A percentile compares a stretch with the other conserved stretches of the same genome.
These are phyloP conservation scores for Lytechinus variegatus DNA, from an alignment of 35 echinoderm and acorn worm genomes.

Conservation along the genomic window DNA sequence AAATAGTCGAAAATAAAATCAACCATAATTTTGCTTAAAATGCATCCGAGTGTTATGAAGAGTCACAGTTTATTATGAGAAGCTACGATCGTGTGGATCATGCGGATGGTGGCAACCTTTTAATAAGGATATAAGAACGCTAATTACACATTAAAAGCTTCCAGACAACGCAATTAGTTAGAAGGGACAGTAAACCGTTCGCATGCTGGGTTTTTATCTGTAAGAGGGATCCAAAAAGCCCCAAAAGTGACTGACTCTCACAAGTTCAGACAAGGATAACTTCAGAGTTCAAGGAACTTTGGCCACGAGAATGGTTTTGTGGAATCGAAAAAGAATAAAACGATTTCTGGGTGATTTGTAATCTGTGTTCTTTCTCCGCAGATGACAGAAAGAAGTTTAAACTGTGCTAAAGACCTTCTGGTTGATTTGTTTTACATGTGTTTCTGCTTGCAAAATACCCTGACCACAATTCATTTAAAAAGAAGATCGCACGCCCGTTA, in stretches of 20 bases:
- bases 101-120: too few relatives aligned
- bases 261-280: neutral
- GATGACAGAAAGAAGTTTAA: neutral
- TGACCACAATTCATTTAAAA: neutral
- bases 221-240: neutral
- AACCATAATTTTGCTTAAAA: too few relatives aligned
- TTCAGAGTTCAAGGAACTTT: neutral
- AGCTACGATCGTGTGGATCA: too few relatives aligned
- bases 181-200: too few relatives aligned
- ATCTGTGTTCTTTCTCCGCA: neutral
- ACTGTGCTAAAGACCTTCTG: neutral
- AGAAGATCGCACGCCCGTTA: neutral
- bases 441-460: neutral
- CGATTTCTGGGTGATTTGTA: neutral
- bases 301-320: neutral
- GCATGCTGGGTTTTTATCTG: too few relatives aligned
- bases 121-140: too few relatives aligned
- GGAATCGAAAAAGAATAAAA: neutral
- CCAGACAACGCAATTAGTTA: too few relatives aligned
- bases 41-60: too few relatives aligned
- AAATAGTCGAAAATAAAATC: too few relatives aligned
- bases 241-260: neutral
- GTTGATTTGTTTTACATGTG: neutral
- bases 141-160: too few relatives aligned
- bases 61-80: too few relatives aligned